These are phyloP conservation scores for Scaptomyza montana DNA, from an alignment of 1,140 invertebrate genomes.

Conservation along the genomic window DNA sequence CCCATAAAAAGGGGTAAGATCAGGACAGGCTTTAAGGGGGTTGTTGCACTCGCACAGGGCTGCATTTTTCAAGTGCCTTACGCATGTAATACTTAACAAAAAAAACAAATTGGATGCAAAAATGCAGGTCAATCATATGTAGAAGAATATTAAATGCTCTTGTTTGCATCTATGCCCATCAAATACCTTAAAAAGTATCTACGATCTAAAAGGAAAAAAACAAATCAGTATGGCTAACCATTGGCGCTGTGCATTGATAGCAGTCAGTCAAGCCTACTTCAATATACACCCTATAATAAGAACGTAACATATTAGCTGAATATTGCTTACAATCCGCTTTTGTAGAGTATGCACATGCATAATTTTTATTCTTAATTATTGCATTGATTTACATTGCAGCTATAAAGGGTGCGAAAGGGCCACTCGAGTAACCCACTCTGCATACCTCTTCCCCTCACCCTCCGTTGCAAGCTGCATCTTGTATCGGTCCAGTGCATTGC, in stretches of 20 bases:
- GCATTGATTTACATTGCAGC: slow-evolving; percentile 72
- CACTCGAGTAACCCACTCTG: slow-evolving; percentile 59
- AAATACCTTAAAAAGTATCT: too few species aligned
- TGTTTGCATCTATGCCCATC: too few species aligned
- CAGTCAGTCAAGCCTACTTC: too few species aligned
- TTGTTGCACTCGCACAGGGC: slow-evolving; percentile 3
- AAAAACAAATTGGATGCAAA: neutral
- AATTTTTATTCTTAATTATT: slow-evolving; percentile 70
- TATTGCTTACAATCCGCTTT: neutral
- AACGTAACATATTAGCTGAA: neutral
- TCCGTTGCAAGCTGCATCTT: slow-evolving; percentile 49
- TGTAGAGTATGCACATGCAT: neutral
- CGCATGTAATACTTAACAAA: slow-evolving; percentile 49
- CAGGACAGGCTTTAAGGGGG: neutral
- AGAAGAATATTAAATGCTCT: neutral
- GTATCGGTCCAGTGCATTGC: too few species aligned
- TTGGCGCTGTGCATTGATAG: too few species aligned
- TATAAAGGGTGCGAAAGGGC: slow-evolving; percentile 44
- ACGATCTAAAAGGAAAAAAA: too few species aligned
- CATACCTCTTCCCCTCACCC: neutral
- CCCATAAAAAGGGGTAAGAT: slow-evolving; percentile 26
- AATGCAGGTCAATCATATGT: too few species aligned
- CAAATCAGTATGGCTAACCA: too few species aligned
- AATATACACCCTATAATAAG: too few species aligned
- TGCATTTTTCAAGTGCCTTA: slow-evolving; percentile 62